Conservation (phyloP, 2,888 invertebrate genomes). For the Sipha maydis region DNA sequence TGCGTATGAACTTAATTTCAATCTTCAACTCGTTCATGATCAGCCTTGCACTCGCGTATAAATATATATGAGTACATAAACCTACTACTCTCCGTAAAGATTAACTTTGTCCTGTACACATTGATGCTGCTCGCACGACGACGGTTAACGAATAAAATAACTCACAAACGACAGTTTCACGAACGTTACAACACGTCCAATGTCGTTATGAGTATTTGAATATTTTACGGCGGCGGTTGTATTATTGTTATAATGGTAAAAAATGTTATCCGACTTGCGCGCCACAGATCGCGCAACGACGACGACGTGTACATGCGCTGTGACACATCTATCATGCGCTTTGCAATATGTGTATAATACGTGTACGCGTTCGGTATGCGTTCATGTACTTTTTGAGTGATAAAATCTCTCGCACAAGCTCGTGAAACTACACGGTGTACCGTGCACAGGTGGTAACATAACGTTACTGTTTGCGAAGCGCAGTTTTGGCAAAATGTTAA, state of each 20-base stretch:
- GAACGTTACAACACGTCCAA: slow-evolving; percentile 22
- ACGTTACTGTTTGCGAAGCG: neutral
- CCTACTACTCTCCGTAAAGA: neutral
- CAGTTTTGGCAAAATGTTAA: neutral
- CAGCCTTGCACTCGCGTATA: neutral
- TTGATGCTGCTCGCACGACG: neutral
- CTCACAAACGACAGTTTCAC: slow-evolving; percentile 27
- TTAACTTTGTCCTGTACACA: neutral
- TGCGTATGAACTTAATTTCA: too few relatives aligned
- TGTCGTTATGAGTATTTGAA: neutral
- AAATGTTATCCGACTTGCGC: neutral
- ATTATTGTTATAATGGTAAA: neutral
- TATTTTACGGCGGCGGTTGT: neutral
- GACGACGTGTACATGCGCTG: neutral
- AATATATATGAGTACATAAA: too few relatives aligned
- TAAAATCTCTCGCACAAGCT: neutral
- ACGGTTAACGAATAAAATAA: neutral
- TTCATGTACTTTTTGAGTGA: neutral
- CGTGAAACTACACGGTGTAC: neutral
- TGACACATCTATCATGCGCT: neutral
- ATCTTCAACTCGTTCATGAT: too few relatives aligned
- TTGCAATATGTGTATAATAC: neutral
- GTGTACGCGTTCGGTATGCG: too few relatives aligned
- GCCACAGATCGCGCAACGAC: neutral
- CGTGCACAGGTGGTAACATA: neutral